Conservation (phyloP, 2,113 vertebrate species). For the Heterotilapia buettikoferi region DNA sequence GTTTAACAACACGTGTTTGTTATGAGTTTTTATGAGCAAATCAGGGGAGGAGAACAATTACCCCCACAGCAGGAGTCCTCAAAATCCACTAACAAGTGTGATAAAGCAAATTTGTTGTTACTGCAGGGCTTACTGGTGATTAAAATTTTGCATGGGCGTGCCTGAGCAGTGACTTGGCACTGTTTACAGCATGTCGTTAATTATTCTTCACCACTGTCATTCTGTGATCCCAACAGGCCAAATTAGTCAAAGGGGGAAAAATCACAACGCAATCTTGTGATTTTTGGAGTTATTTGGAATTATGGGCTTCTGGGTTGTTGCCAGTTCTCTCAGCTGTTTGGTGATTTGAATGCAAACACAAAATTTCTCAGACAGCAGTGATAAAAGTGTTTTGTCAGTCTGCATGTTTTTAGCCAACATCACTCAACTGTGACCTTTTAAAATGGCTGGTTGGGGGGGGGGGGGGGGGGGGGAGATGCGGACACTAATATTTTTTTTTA, state of each 20-base stretch:
- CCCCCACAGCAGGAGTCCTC: conserved; percentile 46
- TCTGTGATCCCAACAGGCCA: background rate
- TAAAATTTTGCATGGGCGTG: conserved; percentile 5
- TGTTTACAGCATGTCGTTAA: conserved; percentile 30
- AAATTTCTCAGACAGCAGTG: background rate
- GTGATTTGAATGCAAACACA: conserved; percentile 20
- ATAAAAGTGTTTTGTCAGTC: conserved; percentile 30
- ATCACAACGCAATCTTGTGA: background rate
- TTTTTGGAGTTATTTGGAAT: conserved; percentile 3
- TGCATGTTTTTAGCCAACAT: conserved; percentile 16
- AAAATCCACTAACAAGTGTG: conserved; percentile 40
- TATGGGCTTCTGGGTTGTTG: background rate
- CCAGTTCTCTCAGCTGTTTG: background rate
- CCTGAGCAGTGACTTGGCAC: background rate
- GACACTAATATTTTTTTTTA: too few relatives aligned
- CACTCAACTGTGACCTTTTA: conserved; percentile 35
- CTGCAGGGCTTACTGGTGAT: conserved; percentile 15
- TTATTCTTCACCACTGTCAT: background rate
- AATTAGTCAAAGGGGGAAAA: background rate
- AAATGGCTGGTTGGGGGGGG: background rate
- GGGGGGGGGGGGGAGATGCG: background rate
- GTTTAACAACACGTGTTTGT: conserved; percentile 53
- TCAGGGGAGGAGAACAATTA: conserved; percentile 54
- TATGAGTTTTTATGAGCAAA: conserved; percentile 47
- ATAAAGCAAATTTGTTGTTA: conserved; percentile 44